These are phyloP conservation scores for Opisthocomus hoazin DNA, from an alignment of 2,113 vertebrate species.

Conservation along the genomic window DNA sequence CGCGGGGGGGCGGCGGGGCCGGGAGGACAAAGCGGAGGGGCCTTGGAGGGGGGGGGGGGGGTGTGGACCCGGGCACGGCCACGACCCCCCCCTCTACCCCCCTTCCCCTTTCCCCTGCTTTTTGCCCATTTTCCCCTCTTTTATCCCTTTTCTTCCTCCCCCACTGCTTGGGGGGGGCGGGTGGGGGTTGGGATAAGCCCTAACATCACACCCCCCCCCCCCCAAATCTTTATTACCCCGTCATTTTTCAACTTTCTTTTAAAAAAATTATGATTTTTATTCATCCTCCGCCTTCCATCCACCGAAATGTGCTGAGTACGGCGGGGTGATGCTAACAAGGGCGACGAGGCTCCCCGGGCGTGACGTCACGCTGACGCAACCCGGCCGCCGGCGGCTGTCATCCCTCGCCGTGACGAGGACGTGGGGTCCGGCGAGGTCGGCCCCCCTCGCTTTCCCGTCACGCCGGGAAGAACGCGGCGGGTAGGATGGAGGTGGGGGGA, in stretches of 20 bases:
- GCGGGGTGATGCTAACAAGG: slow-evolving; percentile 5
- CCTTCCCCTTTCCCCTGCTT: background rate
- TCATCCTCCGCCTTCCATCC: background rate
- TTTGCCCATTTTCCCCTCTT: background rate
- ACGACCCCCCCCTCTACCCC: background rate
- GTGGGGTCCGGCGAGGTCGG: background rate
- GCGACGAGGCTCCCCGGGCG: slow-evolving; percentile 27
- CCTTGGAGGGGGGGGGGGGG: too few relatives aligned
- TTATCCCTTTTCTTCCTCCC: background rate
- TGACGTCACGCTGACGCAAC: slow-evolving; percentile 69
- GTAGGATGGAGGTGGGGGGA: background rate
- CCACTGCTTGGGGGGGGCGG: background rate
- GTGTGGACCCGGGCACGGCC: too few relatives aligned
- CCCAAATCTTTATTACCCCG: background rate
- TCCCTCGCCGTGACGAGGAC: background rate
- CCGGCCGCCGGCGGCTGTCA: slow-evolving; percentile 36
- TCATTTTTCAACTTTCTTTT: background rate
- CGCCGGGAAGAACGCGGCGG: rapidly evolving
- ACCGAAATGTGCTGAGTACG: background rate
- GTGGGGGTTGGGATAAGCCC: background rate
- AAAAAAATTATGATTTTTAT: background rate
- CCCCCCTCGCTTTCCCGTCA: background rate
- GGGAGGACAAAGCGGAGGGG: background rate
- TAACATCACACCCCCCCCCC: background rate
- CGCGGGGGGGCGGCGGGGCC: background rate